Percentiles rank a stretch among this genome's conserved stretches.
phyloP scores from a whole-genome alignment of 2,888 invertebrate genomes.

The Chymomyza procnemis region DNA sequence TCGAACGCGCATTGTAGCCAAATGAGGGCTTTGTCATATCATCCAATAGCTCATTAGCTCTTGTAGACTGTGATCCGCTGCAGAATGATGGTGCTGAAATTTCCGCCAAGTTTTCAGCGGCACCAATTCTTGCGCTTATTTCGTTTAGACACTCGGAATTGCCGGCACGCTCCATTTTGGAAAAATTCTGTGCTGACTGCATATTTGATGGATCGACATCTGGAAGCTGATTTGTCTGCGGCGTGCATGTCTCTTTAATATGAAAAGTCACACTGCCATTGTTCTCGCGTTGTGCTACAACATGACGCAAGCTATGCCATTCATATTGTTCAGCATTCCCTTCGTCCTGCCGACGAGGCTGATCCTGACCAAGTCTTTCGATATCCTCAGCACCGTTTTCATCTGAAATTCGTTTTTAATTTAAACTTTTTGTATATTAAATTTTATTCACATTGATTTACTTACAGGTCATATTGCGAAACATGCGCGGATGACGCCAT shows the following conservation, averaged over 20 bases:
- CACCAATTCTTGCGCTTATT: conserved; percentile 21
- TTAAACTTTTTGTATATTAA: background rate
- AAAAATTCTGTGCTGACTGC: conserved; percentile 13
- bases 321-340: background rate
- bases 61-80: background rate
- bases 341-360: conserved; percentile 6
- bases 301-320: conserved; percentile 20
- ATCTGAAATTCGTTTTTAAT: conserved; percentile 32
- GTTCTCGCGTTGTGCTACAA: conserved; percentile 37
- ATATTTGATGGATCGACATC: conserved; percentile 5
- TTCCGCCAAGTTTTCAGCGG: conserved; percentile 8
- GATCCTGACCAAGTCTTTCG: conserved; percentile 15
- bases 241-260: conserved; percentile 36
- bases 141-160: no score
- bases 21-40: conserved; percentile 12
- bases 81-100: conserved; percentile 22
- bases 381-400: conserved; percentile 26
- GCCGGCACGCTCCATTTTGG: no score
- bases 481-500: conserved; percentile 47
- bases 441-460: background rate
- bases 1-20: background rate
- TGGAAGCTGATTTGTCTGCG: conserved; percentile 20
- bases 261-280: conserved; percentile 39
- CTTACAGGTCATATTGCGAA: conserved; percentile 44
- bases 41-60: background rate